Evolutionary conservation across 2,113 vertebrate genomes (phyloP).

Genomic region (Piaya cayana): DNA sequence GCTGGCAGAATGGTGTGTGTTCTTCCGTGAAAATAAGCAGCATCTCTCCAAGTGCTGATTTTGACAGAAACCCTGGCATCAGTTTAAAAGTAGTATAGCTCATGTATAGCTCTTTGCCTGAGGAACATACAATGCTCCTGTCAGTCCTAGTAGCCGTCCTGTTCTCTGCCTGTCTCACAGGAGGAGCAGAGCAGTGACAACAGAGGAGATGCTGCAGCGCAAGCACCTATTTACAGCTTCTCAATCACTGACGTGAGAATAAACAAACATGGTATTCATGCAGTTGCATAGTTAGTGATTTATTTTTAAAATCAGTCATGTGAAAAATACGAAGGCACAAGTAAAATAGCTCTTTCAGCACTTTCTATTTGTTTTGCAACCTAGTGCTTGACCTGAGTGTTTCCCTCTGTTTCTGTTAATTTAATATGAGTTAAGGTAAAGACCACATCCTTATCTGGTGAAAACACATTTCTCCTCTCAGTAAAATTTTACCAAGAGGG

Average conservation of each 20-base stretch:
- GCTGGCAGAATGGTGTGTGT: background rate
- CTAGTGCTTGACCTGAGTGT: background rate
- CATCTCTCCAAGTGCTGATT: background rate
- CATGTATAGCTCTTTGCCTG: background rate
- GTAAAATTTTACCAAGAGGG: background rate
- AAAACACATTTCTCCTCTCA: background rate
- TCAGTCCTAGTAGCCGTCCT: background rate
- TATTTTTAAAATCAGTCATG: constrained; percentile 10
- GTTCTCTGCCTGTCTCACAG: background rate
- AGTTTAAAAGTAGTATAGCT: background rate
- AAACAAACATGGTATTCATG: background rate
- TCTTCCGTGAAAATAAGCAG: background rate
- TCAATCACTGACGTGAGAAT: background rate
- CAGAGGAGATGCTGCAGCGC: constrained; percentile 28
- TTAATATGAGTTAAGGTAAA: background rate
- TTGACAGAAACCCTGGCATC: background rate
- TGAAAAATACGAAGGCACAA: background rate
- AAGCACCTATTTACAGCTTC: constrained; percentile 37
- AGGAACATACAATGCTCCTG: constrained; percentile 16
- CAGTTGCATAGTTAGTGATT: constrained; percentile 30
- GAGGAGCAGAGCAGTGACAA: constrained; percentile 7
- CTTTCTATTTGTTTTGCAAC: background rate
- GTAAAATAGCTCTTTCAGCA: background rate
- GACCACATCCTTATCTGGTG: background rate
- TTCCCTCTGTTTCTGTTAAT: background rate